A percentile compares a stretch with the other conserved stretches of the same genome.
These are phyloP conservation scores for Neotoxoptera formosana DNA, from an alignment of 1,140 invertebrate genomes.

Conservation along the genomic window DNA sequence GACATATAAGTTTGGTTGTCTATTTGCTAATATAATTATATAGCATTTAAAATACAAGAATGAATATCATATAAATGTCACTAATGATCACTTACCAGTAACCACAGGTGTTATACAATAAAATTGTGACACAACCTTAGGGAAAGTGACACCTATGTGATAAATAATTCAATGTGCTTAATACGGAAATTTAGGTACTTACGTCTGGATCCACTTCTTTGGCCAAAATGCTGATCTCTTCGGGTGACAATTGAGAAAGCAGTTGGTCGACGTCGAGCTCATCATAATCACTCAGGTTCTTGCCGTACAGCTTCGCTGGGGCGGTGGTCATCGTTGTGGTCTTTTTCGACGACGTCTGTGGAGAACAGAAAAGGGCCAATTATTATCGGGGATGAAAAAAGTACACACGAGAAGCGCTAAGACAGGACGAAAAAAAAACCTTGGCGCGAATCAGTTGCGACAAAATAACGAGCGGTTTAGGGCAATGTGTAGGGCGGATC, in stretches of 20 bases:
- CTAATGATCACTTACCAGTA: background rate
- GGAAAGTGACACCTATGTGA: background rate
- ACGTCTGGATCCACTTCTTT: constrained; percentile 99
- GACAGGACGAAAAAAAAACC: too few relatives aligned
- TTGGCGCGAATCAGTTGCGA: too few relatives aligned
- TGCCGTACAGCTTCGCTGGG: constrained; percentile 88
- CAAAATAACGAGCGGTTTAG: background rate
- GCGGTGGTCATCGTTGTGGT: constrained; percentile 88
- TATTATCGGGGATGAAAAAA: background rate
- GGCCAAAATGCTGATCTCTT: constrained; percentile 96
- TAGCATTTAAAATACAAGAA: background rate
- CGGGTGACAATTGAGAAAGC: constrained; percentile 89
- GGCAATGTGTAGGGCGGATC: too few relatives aligned
- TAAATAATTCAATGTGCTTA: background rate
- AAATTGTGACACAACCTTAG: background rate
- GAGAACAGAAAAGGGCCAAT: background rate
- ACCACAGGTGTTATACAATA: background rate
- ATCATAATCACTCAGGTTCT: constrained; percentile 81
- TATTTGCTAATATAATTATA: background rate
- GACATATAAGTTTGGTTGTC: background rate
- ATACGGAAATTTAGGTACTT: constrained; percentile 67
- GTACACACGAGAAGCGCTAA: background rate
- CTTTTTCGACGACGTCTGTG: constrained; percentile 79
- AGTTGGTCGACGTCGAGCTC: constrained; percentile 97
- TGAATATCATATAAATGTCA: background rate